Base-by-base conservation (phyloP, 2,888 invertebrate genomes). In the Latrodectus elegans region DNA sequence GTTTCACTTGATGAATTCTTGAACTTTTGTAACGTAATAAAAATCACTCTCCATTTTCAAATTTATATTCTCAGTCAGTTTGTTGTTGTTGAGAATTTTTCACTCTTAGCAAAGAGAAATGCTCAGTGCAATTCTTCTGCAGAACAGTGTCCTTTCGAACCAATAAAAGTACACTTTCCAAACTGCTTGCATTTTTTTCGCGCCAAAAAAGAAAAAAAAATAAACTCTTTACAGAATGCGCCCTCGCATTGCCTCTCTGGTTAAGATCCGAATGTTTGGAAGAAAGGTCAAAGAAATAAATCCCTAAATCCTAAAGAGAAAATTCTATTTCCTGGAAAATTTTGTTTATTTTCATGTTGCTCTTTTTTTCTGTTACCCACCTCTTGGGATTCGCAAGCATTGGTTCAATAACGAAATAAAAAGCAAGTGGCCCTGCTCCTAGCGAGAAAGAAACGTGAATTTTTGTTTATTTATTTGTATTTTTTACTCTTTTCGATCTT, bases 301-400 rank as follows among this genome's bases (percentile, higher is more conserved):
- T 76, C 76, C 65, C 65, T 8, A 49, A 76, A 76, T 77, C 77
- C 68, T 53, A 77, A 26, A 26, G 77, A 77, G 68, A 68, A 77
- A 77, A 53, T 55, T 77, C 68, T 53, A 53, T 68, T 68, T 68
- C n/a, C 60, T 60, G 60, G 60, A 60, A 60, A 68, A 68, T 55
- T 68, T 52, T 77, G n/a, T 77, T 60, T 60, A 60, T 60, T 60
- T 60, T 15, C 60, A 15, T 60, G 60, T 55, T n/a, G 12, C 14
- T n/a, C 60, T 15, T 60, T 60, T 60, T 60, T 60, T 60, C 60
- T 60, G 12, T n/a, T n/a, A 15, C n/a, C n/a, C n/a, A 60, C 60
- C 60, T 60, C 12, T 12, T 15, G 60, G 60, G 60, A 60, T 60
- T 60, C 60, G 12, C n/a, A 6, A 60, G 60, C 60, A 60, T 60